Evolutionary conservation across 1,140 invertebrate genomes (phyloP).

Genomic region (Sinella curviseta): DNA sequence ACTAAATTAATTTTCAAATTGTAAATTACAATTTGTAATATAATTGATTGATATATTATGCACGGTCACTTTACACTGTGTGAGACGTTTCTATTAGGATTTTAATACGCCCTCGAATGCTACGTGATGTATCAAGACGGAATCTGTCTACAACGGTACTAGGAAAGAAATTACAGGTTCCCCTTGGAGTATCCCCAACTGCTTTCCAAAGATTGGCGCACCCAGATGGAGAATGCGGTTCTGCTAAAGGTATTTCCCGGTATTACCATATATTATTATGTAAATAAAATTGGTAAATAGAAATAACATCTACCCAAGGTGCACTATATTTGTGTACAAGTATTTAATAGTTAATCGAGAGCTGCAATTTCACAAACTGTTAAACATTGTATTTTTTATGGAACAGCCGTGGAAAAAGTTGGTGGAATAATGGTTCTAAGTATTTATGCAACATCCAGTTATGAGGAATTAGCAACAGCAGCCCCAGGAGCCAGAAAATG

Average conservation of each 20-base stretch:
- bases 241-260: conserved; percentile 76
- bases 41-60: too few relatives aligned
- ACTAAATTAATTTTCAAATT: neutral
- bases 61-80: too few relatives aligned
- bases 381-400: too few relatives aligned
- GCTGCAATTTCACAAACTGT: neutral
- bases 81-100: neutral
- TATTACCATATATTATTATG: too few relatives aligned
- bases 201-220: conserved; percentile 92
- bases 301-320: too few relatives aligned
- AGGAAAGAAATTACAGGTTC: conserved; percentile 70
- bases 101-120: conserved; percentile 74
- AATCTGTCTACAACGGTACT: conserved; percentile 67
- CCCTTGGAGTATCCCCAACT: conserved; percentile 83
- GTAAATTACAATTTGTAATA: too few relatives aligned
- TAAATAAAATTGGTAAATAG: too few relatives aligned
- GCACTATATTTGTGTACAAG: too few relatives aligned
- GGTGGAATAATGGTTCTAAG: conserved; percentile 57
- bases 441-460: conserved; percentile 58
- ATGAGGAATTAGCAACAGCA: conserved; percentile 58
- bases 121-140: conserved; percentile 72
- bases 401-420: conserved; percentile 55
- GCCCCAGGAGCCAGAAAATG: conserved; percentile 53
- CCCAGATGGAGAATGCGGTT: conserved; percentile 83
- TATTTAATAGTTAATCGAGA: too few relatives aligned